Conservation (phyloP, 2,888 invertebrate species). For the Xestia c-nigrum region DNA sequence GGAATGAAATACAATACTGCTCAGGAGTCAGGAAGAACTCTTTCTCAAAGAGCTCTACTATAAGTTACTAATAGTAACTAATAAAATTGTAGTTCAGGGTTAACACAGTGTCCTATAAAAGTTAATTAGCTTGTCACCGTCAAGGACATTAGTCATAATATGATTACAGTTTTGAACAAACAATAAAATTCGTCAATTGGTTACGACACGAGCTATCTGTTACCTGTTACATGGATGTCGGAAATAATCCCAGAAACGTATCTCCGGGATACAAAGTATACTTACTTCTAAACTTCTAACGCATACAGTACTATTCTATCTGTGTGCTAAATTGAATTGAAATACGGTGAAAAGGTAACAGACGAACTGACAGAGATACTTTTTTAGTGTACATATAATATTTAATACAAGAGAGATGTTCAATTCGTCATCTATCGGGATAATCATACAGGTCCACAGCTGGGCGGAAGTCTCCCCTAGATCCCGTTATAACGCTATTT, state of each 20-base stretch:
- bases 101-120: not conserved
- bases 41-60: not conserved
- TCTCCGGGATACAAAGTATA: not conserved
- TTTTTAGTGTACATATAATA: too few species aligned
- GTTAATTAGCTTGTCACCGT: slow-evolving; percentile 5
- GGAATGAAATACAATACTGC: too few species aligned
- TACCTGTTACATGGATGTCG: not conserved
- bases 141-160: not conserved
- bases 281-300: not conserved
- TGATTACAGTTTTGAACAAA: not conserved
- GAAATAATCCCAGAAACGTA: not conserved
- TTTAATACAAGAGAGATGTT: too few species aligned
- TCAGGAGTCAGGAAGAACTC: not conserved
- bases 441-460: not conserved
- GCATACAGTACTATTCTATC: too few species aligned
- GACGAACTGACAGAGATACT: too few species aligned
- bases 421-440: not conserved
- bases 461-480: not conserved
- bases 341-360: too few species aligned
- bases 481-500: not conserved
- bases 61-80: not conserved
- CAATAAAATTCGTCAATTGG: not conserved
- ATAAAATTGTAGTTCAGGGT: slow-evolving; percentile 4
- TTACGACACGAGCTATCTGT: not conserved
- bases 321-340: too few species aligned